phyloP scores from a whole-genome alignment of 2,888 invertebrate species.

The Hecatera dysodea region DNA sequence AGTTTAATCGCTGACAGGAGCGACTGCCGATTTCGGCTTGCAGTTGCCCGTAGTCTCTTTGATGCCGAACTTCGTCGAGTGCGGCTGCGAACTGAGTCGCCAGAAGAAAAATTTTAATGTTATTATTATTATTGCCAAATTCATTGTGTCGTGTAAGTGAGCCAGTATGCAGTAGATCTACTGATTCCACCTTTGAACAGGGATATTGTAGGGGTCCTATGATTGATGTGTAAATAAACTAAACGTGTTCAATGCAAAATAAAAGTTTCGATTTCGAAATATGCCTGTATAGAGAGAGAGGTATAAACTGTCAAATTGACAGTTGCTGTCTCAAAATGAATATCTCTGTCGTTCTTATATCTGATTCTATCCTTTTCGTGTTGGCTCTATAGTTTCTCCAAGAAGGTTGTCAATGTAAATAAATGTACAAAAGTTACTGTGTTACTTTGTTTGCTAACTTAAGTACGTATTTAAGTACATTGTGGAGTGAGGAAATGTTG shows the following conservation, averaged over 20 bases:
- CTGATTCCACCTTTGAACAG: background rate
- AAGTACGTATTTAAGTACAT: constrained; percentile 55
- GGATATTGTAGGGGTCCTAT: background rate
- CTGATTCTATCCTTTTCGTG: constrained; percentile 22
- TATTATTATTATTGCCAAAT: background rate
- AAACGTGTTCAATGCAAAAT: constrained; percentile 14
- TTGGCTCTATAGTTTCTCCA: constrained; percentile 36
- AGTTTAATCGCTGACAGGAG: background rate
- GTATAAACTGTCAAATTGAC: constrained; percentile 2
- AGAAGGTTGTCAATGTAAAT: constrained; percentile 56
- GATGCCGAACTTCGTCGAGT: background rate
- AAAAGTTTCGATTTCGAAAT: background rate
- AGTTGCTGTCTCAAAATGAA: background rate
- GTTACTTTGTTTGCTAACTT: constrained; percentile 55
- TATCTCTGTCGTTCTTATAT: constrained; percentile 6
- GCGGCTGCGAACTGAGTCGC: background rate
- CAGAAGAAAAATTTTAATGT: background rate
- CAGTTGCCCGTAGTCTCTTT: background rate
- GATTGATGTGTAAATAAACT: constrained; percentile 31
- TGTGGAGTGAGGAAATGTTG: constrained; percentile 50
- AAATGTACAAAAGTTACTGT: constrained; percentile 60
- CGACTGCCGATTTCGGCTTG: background rate
- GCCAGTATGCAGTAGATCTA: background rate
- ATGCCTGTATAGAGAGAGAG: background rate
- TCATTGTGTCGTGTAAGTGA: no score